phyloP scores from a whole-genome alignment of 2,797 vertebrate species.

The Typhlichthys eigenmanni region DNA sequence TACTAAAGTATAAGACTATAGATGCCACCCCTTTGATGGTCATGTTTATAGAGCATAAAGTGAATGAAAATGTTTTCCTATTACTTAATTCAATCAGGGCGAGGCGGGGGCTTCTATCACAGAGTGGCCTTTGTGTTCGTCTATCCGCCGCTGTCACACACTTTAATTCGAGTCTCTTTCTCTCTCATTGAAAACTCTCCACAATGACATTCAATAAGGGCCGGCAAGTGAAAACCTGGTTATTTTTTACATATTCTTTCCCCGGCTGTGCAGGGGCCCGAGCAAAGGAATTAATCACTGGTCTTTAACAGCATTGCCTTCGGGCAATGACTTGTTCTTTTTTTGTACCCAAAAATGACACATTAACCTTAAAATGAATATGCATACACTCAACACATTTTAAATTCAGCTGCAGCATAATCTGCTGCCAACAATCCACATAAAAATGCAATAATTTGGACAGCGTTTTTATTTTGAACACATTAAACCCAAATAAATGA shows the following conservation, averaged over 20 bases:
- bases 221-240: constrained; percentile 96
- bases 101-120: constrained; percentile 96
- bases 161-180: constrained; percentile 99
- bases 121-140: constrained; percentile 99
- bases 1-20: constrained; percentile 54
- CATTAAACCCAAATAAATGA: too few relatives aligned
- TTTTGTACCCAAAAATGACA: constrained; percentile 75
- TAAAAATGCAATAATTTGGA: not conserved
- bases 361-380: constrained; percentile 76
- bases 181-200: constrained; percentile 99
- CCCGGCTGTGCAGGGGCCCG: constrained; percentile 86
- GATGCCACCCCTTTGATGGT: constrained; percentile 80
- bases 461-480: not conserved
- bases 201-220: constrained; percentile 99
- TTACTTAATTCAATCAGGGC: constrained; percentile 99
- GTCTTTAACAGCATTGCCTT: constrained; percentile 90
- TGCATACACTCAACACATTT: constrained; percentile 56
- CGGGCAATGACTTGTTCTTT: constrained; percentile 77
- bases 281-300: constrained; percentile 90
- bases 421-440: constrained; percentile 2
- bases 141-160: constrained; percentile 99
- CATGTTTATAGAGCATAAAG: constrained; percentile 93
- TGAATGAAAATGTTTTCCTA: constrained; percentile 99
- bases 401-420: constrained; percentile 70
- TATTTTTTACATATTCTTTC: constrained; percentile 97